These are phyloP conservation scores for Lamellibrachia luymesi DNA, from an alignment of 1,140 invertebrate species.

Conservation along the genomic window DNA sequence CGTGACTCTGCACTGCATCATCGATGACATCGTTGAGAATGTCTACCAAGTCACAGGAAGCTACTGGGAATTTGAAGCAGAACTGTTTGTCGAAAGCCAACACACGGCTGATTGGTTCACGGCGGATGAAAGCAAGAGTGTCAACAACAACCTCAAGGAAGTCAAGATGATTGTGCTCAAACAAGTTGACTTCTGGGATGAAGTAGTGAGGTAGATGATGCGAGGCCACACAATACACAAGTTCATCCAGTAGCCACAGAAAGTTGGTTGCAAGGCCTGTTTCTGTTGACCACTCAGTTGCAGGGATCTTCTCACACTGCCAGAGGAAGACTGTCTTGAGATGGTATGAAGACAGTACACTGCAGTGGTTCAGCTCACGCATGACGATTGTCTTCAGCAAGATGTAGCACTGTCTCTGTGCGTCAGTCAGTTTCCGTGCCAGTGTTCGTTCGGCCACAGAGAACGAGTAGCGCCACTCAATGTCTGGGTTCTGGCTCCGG, in stretches of 20 bases:
- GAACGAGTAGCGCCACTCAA: conserved; percentile 13
- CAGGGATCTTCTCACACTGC: conserved; percentile 3
- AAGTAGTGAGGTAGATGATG: conserved; percentile 17
- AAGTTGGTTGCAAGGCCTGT: background rate
- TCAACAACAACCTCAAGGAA: background rate
- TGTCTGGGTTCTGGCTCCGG: background rate
- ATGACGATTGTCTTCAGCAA: conserved; percentile 12
- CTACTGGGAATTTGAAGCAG: background rate
- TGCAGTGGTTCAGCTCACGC: background rate
- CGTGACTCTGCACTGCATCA: background rate
- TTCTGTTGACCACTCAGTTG: background rate
- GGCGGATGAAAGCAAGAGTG: background rate
- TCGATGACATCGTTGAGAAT: background rate
- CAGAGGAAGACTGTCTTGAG: conserved; percentile 16
- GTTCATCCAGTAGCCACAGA: background rate
- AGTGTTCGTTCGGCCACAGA: background rate
- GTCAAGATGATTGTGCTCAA: background rate
- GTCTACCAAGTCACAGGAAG: background rate
- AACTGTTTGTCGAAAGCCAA: background rate
- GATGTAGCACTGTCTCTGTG: conserved; percentile 17
- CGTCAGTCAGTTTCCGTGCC: background rate
- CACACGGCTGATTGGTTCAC: background rate
- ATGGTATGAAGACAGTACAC: background rate
- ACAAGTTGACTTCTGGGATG: conserved; percentile 12
- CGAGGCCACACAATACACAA: background rate